Percentiles rank a stretch among this genome's conserved stretches.
Evolutionary conservation across 2,888 invertebrate species (phyloP).

Genomic region (Rhamphomyia laevipes): DNA sequence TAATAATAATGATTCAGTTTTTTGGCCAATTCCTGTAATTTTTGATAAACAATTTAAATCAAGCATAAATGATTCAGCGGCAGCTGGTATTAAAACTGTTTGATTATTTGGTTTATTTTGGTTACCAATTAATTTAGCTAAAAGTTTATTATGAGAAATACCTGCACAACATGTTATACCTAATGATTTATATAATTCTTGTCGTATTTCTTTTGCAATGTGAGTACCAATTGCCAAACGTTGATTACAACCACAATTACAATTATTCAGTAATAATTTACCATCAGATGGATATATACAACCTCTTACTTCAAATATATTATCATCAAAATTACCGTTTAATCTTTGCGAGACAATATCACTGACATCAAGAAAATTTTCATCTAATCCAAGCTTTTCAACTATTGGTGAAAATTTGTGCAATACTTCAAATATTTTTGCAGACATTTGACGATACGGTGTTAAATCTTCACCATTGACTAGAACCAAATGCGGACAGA

Average conservation of each 20-base stretch:
- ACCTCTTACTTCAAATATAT: conserved; percentile 29
- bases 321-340: conserved; percentile 16
- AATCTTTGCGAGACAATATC: conserved; percentile 34
- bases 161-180: conserved; percentile 73
- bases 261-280: conserved; percentile 37
- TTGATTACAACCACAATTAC: conserved; percentile 62
- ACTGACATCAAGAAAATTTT: conserved; percentile 73
- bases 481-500: conserved; percentile 62
- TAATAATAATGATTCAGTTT: conserved; percentile 51
- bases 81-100: conserved; percentile 61
- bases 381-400: conserved; percentile 75
- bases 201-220: conserved; percentile 65
- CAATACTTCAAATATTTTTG: conserved; percentile 59
- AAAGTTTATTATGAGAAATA: conserved; percentile 69
- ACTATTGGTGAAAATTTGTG: conserved; percentile 60
- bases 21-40: conserved; percentile 67
- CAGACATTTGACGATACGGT: conserved; percentile 65
- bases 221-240: conserved; percentile 58
- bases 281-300: conserved; percentile 49
- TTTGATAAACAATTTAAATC: conserved; percentile 48
- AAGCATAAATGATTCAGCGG: conserved; percentile 52
- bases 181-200: conserved; percentile 50
- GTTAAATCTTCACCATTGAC: conserved; percentile 76
- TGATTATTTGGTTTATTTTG: conserved; percentile 73
- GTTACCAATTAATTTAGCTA: conserved; percentile 65